Evolutionary conservation across 2,888 invertebrate genomes (phyloP).

Genomic region (Tubulanus polymorphus): DNA sequence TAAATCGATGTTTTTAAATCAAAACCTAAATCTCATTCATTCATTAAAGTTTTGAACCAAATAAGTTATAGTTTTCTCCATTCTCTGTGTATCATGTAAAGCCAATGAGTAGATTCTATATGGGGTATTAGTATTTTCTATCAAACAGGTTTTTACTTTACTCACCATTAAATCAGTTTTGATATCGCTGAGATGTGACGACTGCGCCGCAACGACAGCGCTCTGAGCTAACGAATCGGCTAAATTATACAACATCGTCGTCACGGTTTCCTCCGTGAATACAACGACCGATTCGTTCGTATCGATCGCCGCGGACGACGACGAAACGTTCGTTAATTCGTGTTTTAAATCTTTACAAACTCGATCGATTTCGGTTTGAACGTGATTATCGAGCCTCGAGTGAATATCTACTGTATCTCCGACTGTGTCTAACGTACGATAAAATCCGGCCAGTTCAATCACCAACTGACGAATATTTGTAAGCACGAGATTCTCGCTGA

Average conservation of each 20-base stretch:
- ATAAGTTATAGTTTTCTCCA: too few species aligned
- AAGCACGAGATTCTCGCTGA: neutral
- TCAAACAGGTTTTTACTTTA: too few species aligned
- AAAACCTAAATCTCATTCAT: too few species aligned
- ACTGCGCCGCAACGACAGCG: neutral
- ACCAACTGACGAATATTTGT: neutral
- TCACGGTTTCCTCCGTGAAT: slow-evolving; percentile 19
- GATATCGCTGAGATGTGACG: too few species aligned
- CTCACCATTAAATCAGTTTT: too few species aligned
- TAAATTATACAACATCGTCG: neutral
- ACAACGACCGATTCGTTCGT: slow-evolving; percentile 20
- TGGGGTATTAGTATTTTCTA: too few species aligned
- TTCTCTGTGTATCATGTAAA: too few species aligned
- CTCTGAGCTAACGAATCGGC: neutral
- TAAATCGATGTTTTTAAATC: too few species aligned
- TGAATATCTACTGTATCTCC: neutral
- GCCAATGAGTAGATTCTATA: too few species aligned
- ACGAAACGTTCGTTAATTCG: slow-evolving; percentile 16
- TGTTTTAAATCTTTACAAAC: neutral
- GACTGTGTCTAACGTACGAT: neutral
- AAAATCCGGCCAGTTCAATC: neutral
- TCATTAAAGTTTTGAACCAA: too few species aligned
- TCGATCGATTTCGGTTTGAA: neutral
- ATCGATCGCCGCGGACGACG: slow-evolving; percentile 19
- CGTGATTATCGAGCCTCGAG: neutral